Conservation (phyloP, 2,797 vertebrate species). For the Falco cherrug region DNA sequence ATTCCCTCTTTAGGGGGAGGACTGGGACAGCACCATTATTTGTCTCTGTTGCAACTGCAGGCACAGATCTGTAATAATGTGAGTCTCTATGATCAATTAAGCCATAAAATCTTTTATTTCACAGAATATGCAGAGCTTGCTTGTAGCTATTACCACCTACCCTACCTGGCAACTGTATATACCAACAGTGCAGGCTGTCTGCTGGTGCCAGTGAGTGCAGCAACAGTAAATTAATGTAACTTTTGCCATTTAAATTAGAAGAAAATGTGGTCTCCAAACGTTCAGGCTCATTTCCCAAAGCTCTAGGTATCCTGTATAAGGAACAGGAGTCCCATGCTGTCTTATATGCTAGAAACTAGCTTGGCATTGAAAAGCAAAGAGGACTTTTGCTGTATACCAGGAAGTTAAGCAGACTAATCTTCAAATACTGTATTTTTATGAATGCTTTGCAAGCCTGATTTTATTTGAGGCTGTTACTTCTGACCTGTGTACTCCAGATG, state of each 20-base stretch:
- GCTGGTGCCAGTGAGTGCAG: background rate
- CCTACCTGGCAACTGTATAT: background rate
- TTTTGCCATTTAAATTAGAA: background rate
- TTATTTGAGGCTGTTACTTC: background rate
- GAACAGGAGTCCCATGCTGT: background rate
- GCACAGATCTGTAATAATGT: background rate
- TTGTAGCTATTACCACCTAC: background rate
- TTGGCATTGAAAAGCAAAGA: background rate
- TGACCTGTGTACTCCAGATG: constrained; percentile 30
- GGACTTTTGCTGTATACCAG: background rate
- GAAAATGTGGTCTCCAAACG: background rate
- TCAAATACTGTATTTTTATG: background rate
- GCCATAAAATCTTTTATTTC: background rate
- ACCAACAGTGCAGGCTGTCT: background rate
- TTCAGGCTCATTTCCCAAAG: background rate
- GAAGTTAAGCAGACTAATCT: background rate
- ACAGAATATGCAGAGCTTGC: background rate
- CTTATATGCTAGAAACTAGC: background rate
- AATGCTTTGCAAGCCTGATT: constrained; percentile 7
- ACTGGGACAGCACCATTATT: background rate
- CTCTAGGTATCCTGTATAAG: background rate
- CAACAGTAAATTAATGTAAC: background rate
- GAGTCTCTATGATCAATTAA: background rate
- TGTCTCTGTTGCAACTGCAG: background rate
- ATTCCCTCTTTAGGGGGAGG: background rate